These are phyloP conservation scores for Eumacrocentrus americanus DNA, from an alignment of 2,888 invertebrate species.

Conservation along the genomic window DNA sequence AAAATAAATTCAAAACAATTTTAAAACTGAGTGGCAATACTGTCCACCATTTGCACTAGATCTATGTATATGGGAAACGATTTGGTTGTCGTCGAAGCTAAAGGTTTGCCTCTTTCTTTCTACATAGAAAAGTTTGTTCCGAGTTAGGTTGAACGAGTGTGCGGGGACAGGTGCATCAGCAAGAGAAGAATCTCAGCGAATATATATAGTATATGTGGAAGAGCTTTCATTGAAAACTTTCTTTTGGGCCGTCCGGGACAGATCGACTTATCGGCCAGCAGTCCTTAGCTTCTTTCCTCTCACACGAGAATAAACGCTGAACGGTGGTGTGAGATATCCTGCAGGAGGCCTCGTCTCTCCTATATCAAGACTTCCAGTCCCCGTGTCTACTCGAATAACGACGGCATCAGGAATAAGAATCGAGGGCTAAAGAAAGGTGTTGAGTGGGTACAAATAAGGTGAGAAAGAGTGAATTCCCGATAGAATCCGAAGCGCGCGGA, in stretches of 20 bases:
- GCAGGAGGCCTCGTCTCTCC: background rate
- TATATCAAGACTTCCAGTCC: background rate
- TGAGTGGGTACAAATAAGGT: constrained; percentile 38
- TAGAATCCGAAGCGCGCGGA: constrained; percentile 12
- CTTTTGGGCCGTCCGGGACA: constrained; percentile 47
- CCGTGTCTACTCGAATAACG: constrained; percentile 42
- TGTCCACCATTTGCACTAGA: constrained; percentile 2
- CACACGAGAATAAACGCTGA: constrained; percentile 22
- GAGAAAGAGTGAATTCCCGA: constrained; percentile 18
- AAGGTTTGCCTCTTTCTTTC: constrained; percentile 18
- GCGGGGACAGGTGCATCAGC: constrained; percentile 1
- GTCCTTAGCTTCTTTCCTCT: constrained; percentile 29
- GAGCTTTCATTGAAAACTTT: constrained; percentile 49
- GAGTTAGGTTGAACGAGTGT: constrained; percentile 23
- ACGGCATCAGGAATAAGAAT: constrained; percentile 44
- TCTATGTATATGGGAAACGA: constrained; percentile 33
- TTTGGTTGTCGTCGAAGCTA: constrained; percentile 31
- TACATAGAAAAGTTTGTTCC: constrained; percentile 32
- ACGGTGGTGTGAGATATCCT: constrained; percentile 11
- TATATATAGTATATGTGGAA: too few relatives aligned
- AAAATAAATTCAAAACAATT: background rate
- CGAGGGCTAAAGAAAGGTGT: constrained; percentile 34
- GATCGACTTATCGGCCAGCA: constrained; percentile 48
- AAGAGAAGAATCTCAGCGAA: constrained; percentile 40
- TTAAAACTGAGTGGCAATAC: too few relatives aligned